Evolutionary conservation across 2,888 invertebrate species (phyloP).

Genomic region (Rhagium mordax): DNA sequence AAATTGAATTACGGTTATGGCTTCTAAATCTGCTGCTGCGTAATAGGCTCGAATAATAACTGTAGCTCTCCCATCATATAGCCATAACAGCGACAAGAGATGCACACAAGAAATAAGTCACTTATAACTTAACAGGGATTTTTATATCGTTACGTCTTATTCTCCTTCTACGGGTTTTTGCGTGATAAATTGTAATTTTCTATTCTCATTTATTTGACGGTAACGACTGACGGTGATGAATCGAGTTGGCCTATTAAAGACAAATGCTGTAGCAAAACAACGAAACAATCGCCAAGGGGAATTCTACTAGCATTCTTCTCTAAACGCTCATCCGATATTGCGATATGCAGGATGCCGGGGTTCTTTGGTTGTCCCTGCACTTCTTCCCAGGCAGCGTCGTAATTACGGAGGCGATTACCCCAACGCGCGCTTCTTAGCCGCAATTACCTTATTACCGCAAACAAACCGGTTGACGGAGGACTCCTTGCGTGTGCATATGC

Average conservation of each 20-base stretch:
- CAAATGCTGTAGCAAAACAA: slow-evolving; percentile 15
- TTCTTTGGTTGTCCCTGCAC: neutral
- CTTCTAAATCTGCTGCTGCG: slow-evolving; percentile 11
- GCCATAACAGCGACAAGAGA: slow-evolving; percentile 18
- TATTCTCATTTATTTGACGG: slow-evolving; percentile 24
- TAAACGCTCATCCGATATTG: slow-evolving; percentile 15
- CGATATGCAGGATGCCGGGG: slow-evolving; percentile 6
- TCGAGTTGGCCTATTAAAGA: slow-evolving; percentile 35
- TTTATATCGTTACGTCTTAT: slow-evolving; percentile 29
- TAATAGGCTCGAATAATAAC: slow-evolving; percentile 2
- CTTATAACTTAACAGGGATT: slow-evolving; percentile 21
- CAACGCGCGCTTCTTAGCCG: slow-evolving; percentile 16
- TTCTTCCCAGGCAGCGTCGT: slow-evolving; percentile 4
- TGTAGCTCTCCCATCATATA: slow-evolving; percentile 21
- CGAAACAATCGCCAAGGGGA: slow-evolving; percentile 22
- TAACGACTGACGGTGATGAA: slow-evolving; percentile 33
- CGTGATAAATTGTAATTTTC: slow-evolving; percentile 28
- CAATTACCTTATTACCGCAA: slow-evolving; percentile 29
- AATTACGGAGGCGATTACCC: slow-evolving; percentile 24
- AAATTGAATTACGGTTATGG: slow-evolving; percentile 21
- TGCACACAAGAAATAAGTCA: slow-evolving; percentile 13
- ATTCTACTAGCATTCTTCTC: slow-evolving; percentile 24
- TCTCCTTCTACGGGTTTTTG: slow-evolving; percentile 4
- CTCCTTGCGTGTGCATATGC: neutral
- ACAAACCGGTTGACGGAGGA: slow-evolving; percentile 26